Conservation (phyloP, 2,888 invertebrate genomes). For the Melinaea marsaeus region DNA sequence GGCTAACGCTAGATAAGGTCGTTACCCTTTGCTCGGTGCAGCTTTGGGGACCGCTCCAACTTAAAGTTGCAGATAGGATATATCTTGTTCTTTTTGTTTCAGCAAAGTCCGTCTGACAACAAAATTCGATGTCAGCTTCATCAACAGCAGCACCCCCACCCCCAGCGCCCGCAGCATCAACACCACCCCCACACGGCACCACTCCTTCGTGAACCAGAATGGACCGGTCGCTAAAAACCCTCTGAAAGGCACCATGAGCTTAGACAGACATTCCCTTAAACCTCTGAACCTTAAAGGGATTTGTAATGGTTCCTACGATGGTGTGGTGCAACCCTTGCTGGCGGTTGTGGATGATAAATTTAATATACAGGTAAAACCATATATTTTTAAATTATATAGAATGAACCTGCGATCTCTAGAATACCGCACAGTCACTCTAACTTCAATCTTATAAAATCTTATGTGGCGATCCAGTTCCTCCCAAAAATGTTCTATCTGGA, state of each 20-base stretch:
- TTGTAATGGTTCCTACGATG: constrained; percentile 57
- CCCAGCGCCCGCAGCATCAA: constrained; percentile 41
- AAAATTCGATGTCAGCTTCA: constrained; percentile 69
- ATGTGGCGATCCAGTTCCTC: too few species aligned
- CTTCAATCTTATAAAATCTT: too few species aligned
- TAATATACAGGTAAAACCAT: constrained; percentile 62
- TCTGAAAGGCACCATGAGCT: constrained; percentile 56
- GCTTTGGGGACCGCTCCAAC: too few species aligned
- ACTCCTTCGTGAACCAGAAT: constrained; percentile 55
- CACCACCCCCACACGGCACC: constrained; percentile 55
- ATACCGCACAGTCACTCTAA: too few species aligned
- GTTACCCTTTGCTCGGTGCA: too few species aligned
- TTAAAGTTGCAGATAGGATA: too few species aligned
- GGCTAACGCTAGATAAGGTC: too few species aligned
- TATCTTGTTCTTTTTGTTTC: constrained; percentile 14
- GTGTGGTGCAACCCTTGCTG: constrained; percentile 54
- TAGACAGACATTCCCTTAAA: constrained; percentile 60
- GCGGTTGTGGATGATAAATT: constrained; percentile 70
- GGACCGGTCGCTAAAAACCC: constrained; percentile 45
- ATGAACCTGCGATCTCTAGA: too few species aligned
- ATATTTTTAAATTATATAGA: not conserved
- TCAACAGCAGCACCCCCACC: constrained; percentile 35
- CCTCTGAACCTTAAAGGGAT: constrained; percentile 68
- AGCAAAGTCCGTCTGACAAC: constrained; percentile 68
- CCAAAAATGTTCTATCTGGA: too few species aligned